A percentile compares a stretch with the other conserved stretches of the same genome.
These are phyloP conservation scores for Nothoprocta pentlandii DNA, from an alignment of 2,113 vertebrate species.

Conservation along the genomic window DNA sequence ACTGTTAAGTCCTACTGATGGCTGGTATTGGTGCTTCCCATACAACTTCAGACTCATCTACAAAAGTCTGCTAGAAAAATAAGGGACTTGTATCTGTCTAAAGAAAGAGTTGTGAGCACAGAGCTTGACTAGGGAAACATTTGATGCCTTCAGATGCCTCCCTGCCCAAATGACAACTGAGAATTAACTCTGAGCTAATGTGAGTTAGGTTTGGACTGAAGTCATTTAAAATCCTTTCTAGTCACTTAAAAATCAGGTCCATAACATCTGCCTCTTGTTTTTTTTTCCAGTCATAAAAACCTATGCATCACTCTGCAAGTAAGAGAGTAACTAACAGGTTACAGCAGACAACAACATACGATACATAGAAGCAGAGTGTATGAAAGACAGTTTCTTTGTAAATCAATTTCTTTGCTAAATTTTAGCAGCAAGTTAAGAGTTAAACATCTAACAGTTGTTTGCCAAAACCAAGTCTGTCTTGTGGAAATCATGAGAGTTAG, in stretches of 20 bases:
- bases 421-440: background rate
- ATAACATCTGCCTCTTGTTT: background rate
- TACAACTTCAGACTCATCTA: background rate
- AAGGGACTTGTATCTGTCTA: background rate
- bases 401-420: constrained; percentile 9
- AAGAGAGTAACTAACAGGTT: background rate
- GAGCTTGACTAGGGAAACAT: background rate
- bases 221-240: background rate
- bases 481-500: background rate
- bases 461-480: background rate
- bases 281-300: background rate
- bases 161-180: background rate
- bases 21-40: background rate
- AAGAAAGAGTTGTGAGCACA: background rate
- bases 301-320: background rate
- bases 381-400: background rate
- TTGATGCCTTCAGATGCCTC: background rate
- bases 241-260: background rate
- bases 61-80: background rate
- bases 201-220: background rate
- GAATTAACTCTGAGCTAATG: background rate
- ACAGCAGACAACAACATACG: background rate
- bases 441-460: background rate
- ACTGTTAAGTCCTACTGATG: background rate
- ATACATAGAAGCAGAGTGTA: background rate